Base-by-base conservation (phyloP, 2,888 invertebrate genomes). In the Megamerina dolium region DNA sequence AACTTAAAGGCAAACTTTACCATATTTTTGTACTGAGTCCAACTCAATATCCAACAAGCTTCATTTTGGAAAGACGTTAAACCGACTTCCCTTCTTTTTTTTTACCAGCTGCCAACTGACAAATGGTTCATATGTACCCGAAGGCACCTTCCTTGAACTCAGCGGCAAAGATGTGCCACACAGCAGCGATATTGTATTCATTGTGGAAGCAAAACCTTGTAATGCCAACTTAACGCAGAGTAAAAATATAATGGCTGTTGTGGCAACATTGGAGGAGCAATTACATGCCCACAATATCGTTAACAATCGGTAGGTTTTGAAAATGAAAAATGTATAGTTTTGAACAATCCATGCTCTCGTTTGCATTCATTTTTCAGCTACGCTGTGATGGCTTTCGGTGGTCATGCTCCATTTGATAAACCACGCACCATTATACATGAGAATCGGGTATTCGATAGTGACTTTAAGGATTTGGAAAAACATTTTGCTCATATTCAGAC, bases 101-200 rank as follows among this genome's bases (percentile, higher is more conserved):
- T 16, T 34, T 27, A 13, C 10, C n/a, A 85, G 85, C 64, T 91
- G 91, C 61, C 75, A 76, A 35, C 75, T 85, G 37, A 70, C 77
- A 0, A 81, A 85, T 70, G 85, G 83, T 31, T 78, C 80, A 3
- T 70, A 76, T 29, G 76, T 90, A 16, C 77, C 80, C 12, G 91
- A 91, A 66, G 88, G 90, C 2, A 79, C 82, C 8, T 85, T 87
- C 66, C 74, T 81, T 39, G 76, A 78, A 41, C 67, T 88, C n/a
- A 73, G 78, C 34, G 77, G 76, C 26, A 59, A 68, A 12, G 63
- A 69, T 16, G 74, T 83, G 5, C 83, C 82, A 0, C 76, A 73
- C 50, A 84, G 87, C 4, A 83, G 85, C 3, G 95, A 95, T 70
- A 76, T 93, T 0, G 87, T 94, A 40, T 88, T 95, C 67, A 81